These are phyloP conservation scores for Pangasianodon gigas DNA, from an alignment of 2,113 vertebrate genomes.

Conservation along the genomic window DNA sequence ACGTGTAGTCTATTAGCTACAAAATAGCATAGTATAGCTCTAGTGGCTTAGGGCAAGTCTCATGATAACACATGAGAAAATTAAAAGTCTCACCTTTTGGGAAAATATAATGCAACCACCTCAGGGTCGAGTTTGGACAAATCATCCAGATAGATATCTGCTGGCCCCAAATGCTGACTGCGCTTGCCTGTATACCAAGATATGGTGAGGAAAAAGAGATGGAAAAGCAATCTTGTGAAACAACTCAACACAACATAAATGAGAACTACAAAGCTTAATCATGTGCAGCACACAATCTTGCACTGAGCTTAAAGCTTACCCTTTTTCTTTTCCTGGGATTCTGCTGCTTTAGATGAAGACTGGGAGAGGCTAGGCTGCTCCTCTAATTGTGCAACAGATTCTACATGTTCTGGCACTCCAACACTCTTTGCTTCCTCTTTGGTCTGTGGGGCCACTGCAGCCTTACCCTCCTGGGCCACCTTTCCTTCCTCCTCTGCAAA, in stretches of 20 bases:
- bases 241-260: not conserved
- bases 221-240: not conserved
- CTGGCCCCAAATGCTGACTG: constrained; percentile 76
- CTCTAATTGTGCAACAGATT: constrained; percentile 45
- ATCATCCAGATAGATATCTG: constrained; percentile 84
- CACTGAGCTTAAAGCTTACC: constrained; percentile 51
- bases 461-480: not conserved
- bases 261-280: not conserved
- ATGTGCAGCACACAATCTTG: not conserved
- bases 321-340: constrained; percentile 66
- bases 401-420: not conserved
- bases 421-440: constrained; percentile 30
- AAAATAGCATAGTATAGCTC: not conserved
- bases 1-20: not conserved
- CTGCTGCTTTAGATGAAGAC: constrained; percentile 48
- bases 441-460: constrained; percentile 10
- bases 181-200: constrained; percentile 66
- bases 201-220: not conserved
- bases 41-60: not conserved
- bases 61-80: too few relatives aligned
- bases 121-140: constrained; percentile 75
- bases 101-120: constrained; percentile 81
- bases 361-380: constrained; percentile 43
- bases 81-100: constrained; percentile 74
- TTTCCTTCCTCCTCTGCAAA: constrained; percentile 51